Percentiles rank a stretch among this genome's conserved stretches.
phyloP scores from a whole-genome alignment of 2,113 vertebrate species.

The Clarias gariepinus region DNA sequence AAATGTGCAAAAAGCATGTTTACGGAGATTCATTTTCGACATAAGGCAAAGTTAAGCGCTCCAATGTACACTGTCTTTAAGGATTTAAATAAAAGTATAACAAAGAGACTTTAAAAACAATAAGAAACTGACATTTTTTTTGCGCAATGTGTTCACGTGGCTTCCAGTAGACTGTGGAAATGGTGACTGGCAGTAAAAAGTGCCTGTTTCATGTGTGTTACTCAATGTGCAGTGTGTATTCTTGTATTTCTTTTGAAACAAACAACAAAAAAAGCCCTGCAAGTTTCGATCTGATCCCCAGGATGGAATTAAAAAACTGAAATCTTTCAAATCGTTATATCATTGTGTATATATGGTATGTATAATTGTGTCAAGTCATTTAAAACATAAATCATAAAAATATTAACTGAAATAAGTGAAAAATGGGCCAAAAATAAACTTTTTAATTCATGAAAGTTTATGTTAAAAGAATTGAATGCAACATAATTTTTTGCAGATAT shows the following conservation, averaged over 20 bases:
- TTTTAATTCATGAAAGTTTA: not conserved
- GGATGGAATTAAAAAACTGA: not conserved
- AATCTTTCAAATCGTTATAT: not conserved
- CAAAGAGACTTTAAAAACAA: not conserved
- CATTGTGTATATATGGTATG: not conserved
- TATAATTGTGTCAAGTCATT: not conserved
- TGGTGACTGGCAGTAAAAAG: constrained; percentile 3
- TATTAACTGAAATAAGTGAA: not conserved
- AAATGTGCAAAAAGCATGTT: not conserved
- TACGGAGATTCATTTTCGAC: not conserved
- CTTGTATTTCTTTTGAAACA: not conserved
- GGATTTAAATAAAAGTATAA: not conserved
- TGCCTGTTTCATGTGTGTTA: not conserved
- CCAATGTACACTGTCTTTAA: not conserved
- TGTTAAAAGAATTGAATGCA: too few species aligned
- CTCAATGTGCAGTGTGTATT: not conserved
- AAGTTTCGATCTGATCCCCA: not conserved
- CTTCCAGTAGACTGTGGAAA: constrained; percentile 4
- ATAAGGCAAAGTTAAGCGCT: not conserved
- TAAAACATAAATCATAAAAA: not conserved
- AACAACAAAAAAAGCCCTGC: not conserved
- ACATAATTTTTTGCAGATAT: not conserved
- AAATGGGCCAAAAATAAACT: not conserved
- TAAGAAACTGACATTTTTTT: not conserved
- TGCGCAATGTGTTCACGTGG: not conserved